Base-by-base conservation (phyloP, 2,797 vertebrate species). In the Pteronotus mesoamericanus region DNA sequence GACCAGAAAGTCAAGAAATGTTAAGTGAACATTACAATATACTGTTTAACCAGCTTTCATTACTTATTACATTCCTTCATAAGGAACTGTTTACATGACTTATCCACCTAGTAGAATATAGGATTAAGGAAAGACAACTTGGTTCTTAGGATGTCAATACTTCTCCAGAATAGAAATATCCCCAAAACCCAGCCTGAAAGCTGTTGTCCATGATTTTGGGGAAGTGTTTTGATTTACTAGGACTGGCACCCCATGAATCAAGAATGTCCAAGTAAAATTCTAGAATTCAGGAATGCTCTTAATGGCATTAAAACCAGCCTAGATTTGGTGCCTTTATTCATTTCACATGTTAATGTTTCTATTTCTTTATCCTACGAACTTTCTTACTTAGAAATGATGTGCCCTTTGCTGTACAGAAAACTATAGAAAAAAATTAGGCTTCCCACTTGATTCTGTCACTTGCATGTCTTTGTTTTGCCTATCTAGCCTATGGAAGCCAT, bases 1-100 rank as follows among this genome's bases (percentile, higher is more conserved):
- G 32, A 69, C 72, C 32, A 86, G 95, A 91, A 97, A 97, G 64
- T 59, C 26, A n/a, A 89, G 48, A 64, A 72, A 71, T 29, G 59
- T 88, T 95, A 93, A 86, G 69, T 18, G 37, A 87, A 89, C 66
- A 83, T 84, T 96, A 71, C 7, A 80, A 34, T 46, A 72, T 34
- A 88, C 48, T 89, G 55, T 95, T 69, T 59, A 89, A 44, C 42
- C n/a, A 86, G 44, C 42, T 93, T 89, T 72, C 42, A 42, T 57
- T 89, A 66, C 9, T 94, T 61, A 82, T 77, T 48, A n/a, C 46
- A 72, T 51, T 95, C 18, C 29, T 86, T 86, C 11, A 21, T 10
- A 77, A 77, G 39, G 18, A 77, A 74, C 15, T 91, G 21, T 66
- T 92, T 55, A 57, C 2, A 42, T 21, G 32, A 93, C 12, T 71